Percentiles rank a stretch among this genome's conserved stretches.
Evolutionary conservation across 2,797 vertebrate species (phyloP).

Genomic region (Gymnothorax javanicus): DNA sequence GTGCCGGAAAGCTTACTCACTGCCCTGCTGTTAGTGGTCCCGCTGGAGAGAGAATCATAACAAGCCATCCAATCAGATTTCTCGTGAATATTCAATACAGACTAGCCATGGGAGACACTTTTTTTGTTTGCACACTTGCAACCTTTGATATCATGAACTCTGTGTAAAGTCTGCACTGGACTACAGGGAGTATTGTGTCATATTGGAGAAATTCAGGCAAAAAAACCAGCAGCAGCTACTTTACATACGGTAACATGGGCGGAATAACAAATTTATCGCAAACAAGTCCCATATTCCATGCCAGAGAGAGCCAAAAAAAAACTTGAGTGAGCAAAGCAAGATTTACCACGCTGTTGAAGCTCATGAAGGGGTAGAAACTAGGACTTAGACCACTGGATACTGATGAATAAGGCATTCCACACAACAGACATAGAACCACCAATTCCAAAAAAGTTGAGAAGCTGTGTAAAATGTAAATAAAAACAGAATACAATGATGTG

Average conservation of each 20-base stretch:
- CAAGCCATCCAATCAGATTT: background rate
- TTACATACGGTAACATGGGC: background rate
- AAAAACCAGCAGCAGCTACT: background rate
- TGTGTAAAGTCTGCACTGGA: background rate
- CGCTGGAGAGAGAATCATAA: background rate
- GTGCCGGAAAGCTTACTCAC: slow-evolving; percentile 14
- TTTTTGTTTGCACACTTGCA: background rate
- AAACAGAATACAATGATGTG: too few relatives aligned
- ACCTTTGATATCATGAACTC: background rate
- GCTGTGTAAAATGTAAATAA: too few relatives aligned
- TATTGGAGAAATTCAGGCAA: background rate
- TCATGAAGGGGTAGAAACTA: background rate
- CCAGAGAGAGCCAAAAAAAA: background rate
- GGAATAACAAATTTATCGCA: background rate
- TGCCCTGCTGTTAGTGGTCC: background rate
- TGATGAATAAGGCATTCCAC: too few relatives aligned
- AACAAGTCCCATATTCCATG: background rate
- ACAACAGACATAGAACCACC: too few relatives aligned
- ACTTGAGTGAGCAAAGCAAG: background rate
- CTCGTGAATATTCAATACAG: background rate
- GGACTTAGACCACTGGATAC: too few relatives aligned
- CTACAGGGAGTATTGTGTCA: background rate
- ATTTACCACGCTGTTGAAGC: background rate
- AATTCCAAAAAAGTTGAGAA: too few relatives aligned
- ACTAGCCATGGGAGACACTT: background rate